Evolutionary conservation across 2,888 invertebrate genomes (phyloP).

Genomic region (Lingula anatina): DNA sequence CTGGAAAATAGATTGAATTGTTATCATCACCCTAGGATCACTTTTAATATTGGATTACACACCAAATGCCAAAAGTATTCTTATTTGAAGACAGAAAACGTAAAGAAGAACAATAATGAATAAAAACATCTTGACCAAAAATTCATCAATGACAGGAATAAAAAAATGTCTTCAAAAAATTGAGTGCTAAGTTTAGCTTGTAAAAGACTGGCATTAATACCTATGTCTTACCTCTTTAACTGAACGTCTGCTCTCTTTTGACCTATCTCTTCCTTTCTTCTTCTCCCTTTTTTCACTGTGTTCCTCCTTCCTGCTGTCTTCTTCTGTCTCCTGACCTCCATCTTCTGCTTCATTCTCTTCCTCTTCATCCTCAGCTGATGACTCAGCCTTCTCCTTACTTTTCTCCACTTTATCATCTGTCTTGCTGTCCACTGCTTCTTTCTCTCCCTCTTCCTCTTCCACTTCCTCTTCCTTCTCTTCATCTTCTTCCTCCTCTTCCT

Average conservation of each 20-base stretch:
- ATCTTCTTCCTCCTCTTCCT: slow-evolving; percentile 10
- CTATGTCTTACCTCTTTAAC: no score
- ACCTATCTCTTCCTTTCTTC: neutral
- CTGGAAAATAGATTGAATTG: no score
- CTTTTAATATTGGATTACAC: neutral
- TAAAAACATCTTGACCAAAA: no score
- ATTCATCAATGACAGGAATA: no score
- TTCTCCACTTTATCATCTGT: slow-evolving; percentile 9
- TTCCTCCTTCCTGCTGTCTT: neutral
- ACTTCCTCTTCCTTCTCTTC: slow-evolving; percentile 8
- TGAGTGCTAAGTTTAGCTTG: neutral
- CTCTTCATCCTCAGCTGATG: slow-evolving; percentile 15
- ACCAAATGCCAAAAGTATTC: neutral
- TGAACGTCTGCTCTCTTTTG: neutral
- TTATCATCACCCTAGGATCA: slow-evolving; percentile 15
- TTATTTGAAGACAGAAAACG: neutral
- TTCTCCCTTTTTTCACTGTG: neutral
- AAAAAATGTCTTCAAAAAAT: no score
- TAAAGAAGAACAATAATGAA: neutral
- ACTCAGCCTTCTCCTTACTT: slow-evolving; percentile 6
- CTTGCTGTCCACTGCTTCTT: slow-evolving; percentile 2
- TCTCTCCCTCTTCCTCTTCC: slow-evolving; percentile 6
- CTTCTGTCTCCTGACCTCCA: slow-evolving; percentile 6
- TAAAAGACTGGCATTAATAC: no score
- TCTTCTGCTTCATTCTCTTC: slow-evolving; percentile 44